Percentiles rank a stretch among this genome's conserved stretches.
Evolutionary conservation across 2,888 invertebrate genomes (phyloP).

Genomic region (Auanema freiburgensis): DNA sequence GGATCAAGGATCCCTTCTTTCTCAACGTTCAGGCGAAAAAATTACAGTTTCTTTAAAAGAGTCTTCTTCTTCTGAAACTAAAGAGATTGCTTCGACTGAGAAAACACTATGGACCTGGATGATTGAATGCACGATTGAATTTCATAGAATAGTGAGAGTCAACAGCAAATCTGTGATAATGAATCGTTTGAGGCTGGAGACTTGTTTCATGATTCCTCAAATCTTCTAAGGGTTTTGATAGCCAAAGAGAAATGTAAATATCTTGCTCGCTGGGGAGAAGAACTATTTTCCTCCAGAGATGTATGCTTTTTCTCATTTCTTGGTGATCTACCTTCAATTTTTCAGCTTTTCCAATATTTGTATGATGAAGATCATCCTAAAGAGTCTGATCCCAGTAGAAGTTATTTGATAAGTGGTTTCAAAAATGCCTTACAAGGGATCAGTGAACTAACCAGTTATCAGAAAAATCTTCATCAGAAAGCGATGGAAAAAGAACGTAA

Average conservation of each 20-base stretch:
- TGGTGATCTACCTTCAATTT: too few species aligned
- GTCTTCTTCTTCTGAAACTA: too few species aligned
- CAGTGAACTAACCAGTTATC: too few species aligned
- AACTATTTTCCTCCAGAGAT: constrained; percentile 1
- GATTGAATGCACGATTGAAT: constrained; percentile 91
- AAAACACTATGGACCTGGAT: constrained; percentile 95
- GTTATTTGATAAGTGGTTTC: too few species aligned
- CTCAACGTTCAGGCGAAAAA: constrained; percentile 3
- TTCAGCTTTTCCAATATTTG: too few species aligned
- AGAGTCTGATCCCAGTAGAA: too few species aligned
- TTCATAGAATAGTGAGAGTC: constrained; percentile 85
- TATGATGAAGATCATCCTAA: too few species aligned
- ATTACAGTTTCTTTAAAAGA: background rate
- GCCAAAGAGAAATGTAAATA: constrained; percentile 78
- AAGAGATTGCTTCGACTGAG: constrained; percentile 69
- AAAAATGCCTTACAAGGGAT: too few species aligned
- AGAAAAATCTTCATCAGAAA: too few species aligned
- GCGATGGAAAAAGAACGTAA: too few species aligned
- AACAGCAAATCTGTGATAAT: too few species aligned
- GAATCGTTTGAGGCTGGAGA: constrained; percentile 70
- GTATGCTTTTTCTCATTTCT: background rate
- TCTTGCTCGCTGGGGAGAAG: constrained; percentile 9
- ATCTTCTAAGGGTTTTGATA: constrained; percentile 78
- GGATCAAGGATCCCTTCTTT: constrained; percentile 89
- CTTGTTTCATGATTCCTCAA: constrained; percentile 75